Conservation (phyloP, 2,888 invertebrate species). For the Pseudococcus jackbeardsleyi region DNA sequence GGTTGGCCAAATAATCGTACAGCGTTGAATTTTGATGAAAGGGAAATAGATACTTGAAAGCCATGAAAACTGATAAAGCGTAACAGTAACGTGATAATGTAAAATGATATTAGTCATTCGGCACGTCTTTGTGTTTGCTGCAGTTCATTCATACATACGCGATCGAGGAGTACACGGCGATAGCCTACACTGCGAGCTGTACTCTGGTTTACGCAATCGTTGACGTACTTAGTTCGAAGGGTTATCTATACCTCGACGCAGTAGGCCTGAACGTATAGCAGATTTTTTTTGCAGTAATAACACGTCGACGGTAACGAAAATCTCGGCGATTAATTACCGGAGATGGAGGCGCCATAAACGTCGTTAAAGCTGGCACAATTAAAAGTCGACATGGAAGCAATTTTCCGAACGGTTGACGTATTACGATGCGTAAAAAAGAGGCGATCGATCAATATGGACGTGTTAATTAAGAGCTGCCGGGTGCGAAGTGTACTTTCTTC, state of each 20-base stretch:
- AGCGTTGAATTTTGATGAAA: background rate
- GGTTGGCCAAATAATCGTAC: background rate
- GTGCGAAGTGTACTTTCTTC: too few relatives aligned
- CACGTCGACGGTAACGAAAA: too few relatives aligned
- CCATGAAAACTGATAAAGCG: slow-evolving; percentile 23
- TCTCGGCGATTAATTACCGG: background rate
- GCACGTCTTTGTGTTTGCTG: background rate
- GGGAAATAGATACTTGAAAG: background rate
- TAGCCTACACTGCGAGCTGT: background rate
- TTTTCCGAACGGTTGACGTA: background rate
- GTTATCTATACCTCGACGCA: background rate
- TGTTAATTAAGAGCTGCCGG: background rate
- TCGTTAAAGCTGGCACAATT: background rate
- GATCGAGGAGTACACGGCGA: background rate
- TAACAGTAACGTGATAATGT: slow-evolving; percentile 16
- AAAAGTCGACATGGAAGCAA: background rate
- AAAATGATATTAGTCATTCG: slow-evolving; percentile 21
- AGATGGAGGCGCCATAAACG: background rate
- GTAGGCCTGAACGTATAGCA: background rate
- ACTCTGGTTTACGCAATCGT: background rate
- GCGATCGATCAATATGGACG: background rate
- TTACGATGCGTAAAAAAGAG: background rate
- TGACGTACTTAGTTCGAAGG: background rate
- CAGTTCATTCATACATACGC: background rate
- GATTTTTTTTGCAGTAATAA: background rate